A percentile compares a stretch with the other conserved stretches of the same genome.
Conservation (phyloP, 2,888 invertebrate genomes). For the Synergus gifuensis region DNA sequence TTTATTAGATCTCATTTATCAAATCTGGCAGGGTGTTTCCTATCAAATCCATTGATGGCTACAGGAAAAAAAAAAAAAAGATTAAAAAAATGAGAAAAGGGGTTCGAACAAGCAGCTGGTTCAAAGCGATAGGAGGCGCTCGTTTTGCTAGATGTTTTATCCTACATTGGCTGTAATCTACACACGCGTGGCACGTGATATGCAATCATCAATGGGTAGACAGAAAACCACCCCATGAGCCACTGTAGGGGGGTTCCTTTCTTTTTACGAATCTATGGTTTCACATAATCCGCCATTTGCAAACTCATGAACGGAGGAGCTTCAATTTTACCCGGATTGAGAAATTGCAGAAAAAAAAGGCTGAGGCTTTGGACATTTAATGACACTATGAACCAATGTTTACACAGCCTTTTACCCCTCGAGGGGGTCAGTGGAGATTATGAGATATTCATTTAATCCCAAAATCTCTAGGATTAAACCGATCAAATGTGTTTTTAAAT, state of each 20-base stretch:
- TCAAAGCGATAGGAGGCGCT: slow-evolving; percentile 4
- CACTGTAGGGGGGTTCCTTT: slow-evolving; percentile 7
- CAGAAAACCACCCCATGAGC: not conserved
- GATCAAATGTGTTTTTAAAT: not conserved
- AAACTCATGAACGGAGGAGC: slow-evolving; percentile 53
- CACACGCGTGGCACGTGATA: slow-evolving; percentile 30
- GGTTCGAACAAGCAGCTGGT: slow-evolving; percentile 24
- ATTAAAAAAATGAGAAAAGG: slow-evolving; percentile 11
- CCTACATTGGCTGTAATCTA: slow-evolving; percentile 23
- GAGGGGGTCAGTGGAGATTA: not conserved
- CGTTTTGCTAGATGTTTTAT: slow-evolving; percentile 1
- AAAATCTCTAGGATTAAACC: not conserved
- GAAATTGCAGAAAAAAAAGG: not conserved
- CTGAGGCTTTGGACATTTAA: not conserved
- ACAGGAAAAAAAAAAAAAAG: slow-evolving; percentile 1
- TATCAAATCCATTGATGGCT: not conserved
- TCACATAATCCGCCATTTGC: slow-evolving; percentile 53
- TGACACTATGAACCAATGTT: slow-evolving; percentile 6
- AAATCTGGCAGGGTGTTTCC: not conserved
- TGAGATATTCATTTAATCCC: not conserved
- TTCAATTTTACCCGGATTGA: slow-evolving; percentile 47
- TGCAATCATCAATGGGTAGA: slow-evolving; percentile 25
- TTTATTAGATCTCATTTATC: not conserved
- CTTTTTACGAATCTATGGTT: slow-evolving; percentile 37
- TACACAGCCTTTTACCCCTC: slow-evolving; percentile 10